Base-by-base conservation (phyloP, 2,113 vertebrate genomes). In the Ornithorhynchus anatinus region DNA sequence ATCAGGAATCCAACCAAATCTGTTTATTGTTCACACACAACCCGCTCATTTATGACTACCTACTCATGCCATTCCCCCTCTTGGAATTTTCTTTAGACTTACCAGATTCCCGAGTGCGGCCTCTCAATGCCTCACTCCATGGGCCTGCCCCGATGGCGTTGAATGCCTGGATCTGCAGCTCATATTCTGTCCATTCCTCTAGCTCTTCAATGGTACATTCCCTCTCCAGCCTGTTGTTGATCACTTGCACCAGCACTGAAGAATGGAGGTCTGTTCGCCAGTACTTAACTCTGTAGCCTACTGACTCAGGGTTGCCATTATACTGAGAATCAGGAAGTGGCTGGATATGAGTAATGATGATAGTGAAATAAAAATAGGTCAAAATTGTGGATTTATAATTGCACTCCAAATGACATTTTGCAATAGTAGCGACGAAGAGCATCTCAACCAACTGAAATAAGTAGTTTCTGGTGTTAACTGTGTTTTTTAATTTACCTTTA, bases 71-170 rank as follows among this genome's bases (percentile, higher is more conserved):
- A n/a, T n/a, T n/a, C n/a, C n/a, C n/a, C n/a, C n/a, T n/a, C n/a
- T n/a, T n/a, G n/a, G n/a, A n/a, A n/a, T n/a, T n/a, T n/a, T n/a
- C n/a, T n/a, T n/a, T n/a, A 3, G 0, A 43, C 85, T 91, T 72
- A 99, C 97, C 96, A 2, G 96, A 96, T 73, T 99, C 97, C 0
- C 95, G 88, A 0, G 97, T 99, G 2, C 90, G 92, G 1, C 94
- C 94, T 2, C 90, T 71, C 5, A 96, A 89, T 1, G 82, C 51
- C 23, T 91, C 90, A 1, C 97, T 98, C 97, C 97, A 99, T 0
- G 96, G 96, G 64, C 97, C 96, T 0, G 95, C 88, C 43, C 97
- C 97, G 0, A 97, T 96, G 75, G 97, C 96, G 20, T 99, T 99
- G 89, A 95, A 97, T 35, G 95, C 96, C 75, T 99, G 97, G 77